These are phyloP conservation scores for Bos indicus DNA, from an alignment of 2,113 vertebrate genomes.

Conservation along the genomic window DNA sequence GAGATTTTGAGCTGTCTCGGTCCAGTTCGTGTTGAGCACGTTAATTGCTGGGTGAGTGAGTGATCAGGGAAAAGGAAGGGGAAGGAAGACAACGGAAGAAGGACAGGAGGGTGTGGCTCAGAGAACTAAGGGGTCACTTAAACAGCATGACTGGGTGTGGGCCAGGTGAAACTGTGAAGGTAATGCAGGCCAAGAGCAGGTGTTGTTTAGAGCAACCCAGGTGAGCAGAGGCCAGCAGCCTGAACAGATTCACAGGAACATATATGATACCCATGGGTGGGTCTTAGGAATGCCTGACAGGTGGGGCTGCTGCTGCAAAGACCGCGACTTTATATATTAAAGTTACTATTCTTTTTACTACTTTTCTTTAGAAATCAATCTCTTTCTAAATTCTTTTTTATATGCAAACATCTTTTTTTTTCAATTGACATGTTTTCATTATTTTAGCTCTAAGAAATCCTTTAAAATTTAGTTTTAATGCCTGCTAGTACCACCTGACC, in stretches of 20 bases:
- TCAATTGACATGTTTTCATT: background rate
- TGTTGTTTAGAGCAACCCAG: background rate
- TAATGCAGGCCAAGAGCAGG: background rate
- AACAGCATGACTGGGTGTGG: background rate
- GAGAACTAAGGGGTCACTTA: background rate
- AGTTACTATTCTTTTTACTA: background rate
- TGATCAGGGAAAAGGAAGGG: background rate
- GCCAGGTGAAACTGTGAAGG: background rate
- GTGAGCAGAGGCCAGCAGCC: background rate
- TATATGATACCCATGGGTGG: background rate
- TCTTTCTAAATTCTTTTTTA: background rate
- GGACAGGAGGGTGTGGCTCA: background rate
- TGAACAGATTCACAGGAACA: background rate
- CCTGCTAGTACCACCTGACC: background rate
- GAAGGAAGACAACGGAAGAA: background rate
- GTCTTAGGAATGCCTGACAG: background rate
- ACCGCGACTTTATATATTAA: background rate
- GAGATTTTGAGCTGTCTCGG: background rate
- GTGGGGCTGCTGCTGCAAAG: background rate
- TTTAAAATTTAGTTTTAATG: background rate
- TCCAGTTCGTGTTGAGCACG: background rate
- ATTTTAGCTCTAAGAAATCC: background rate
- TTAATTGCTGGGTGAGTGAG: background rate
- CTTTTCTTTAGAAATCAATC: background rate
- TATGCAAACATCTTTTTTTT: background rate